Evolutionary conservation across 2,113 vertebrate species (phyloP).

Genomic region (Ptyas mucosa): DNA sequence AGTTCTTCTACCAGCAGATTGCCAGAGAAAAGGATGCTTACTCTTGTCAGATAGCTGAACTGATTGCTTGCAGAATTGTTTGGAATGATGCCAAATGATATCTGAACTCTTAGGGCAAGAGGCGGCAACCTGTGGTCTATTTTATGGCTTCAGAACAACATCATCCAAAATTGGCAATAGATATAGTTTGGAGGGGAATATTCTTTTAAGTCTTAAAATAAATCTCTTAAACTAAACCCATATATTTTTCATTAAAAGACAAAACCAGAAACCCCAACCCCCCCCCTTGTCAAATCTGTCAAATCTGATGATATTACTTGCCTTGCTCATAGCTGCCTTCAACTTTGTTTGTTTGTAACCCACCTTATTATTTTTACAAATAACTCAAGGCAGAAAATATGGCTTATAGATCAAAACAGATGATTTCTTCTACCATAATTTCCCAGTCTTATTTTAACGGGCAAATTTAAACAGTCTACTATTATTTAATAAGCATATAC

Average conservation of each 20-base stretch:
- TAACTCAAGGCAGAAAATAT: not conserved
- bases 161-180: not conserved
- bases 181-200: not conserved
- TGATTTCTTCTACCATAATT: not conserved
- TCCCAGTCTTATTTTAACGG: not conserved
- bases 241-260: not conserved
- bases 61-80: not conserved
- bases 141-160: not conserved
- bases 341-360: not conserved
- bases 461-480: not conserved
- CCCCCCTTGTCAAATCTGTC: not conserved
- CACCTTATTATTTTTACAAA: not conserved
- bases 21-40: not conserved
- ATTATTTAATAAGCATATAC: not conserved
- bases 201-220: not conserved
- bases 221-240: not conserved
- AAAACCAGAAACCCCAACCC: not conserved
- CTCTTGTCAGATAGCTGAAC: not conserved
- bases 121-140: not conserved
- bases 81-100: not conserved
- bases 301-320: not conserved
- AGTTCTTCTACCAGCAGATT: not conserved
- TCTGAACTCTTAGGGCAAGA: not conserved
- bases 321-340: not conserved
- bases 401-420: not conserved